Base-by-base conservation (phyloP, 1,140 invertebrate species). In the Drosophila prosaltans region DNA sequence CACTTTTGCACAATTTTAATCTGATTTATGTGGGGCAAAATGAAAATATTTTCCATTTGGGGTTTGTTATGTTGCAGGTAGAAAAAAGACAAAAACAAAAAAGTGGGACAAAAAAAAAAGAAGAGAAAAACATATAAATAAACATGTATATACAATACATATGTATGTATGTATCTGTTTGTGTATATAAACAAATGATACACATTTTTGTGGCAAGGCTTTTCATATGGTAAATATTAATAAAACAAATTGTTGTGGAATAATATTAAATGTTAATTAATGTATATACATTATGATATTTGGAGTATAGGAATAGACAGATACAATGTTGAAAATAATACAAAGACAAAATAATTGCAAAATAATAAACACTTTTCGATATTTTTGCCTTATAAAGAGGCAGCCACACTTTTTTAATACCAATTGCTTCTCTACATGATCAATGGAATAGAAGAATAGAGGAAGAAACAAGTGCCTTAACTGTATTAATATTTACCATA, bases 1-100 rank as follows among this genome's bases (percentile, higher is more conserved):
- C 57, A 59, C 57, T 59, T 59, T 59, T 59, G 57, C 36, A 59
- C 57, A 59, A 59, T 59, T 59, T 59, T 59, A 59, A 59, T 59
- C 57, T 39, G 57, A 59, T 59, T 59, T 59, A 59, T 59, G 57
- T 59, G 57, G 57, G 57, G 57, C 57, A 59, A 59, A 59, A 59
- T 32, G 57, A 59, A 59, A 59, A 59, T 59, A 39, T 59, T 59
- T 59, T 59, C 57, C 57, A 21, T 59, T 59, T 59, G 57, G 36
- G 57, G 57, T 59, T 59, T 16, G 30, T 39, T 59, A 39, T 59
- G 55, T 58, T 58, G 57, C 57, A 32, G 57, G 30, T 39, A 57
- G 21, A 59, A 59, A 59, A 4, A 59, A 59, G 10, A 59, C n/a
- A 39, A 59, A 51, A 24, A 24, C 24, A 6, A 45, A 21, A 51